These are phyloP conservation scores for Grallaria varia DNA, from an alignment of 2,113 vertebrate genomes.

Conservation along the genomic window DNA sequence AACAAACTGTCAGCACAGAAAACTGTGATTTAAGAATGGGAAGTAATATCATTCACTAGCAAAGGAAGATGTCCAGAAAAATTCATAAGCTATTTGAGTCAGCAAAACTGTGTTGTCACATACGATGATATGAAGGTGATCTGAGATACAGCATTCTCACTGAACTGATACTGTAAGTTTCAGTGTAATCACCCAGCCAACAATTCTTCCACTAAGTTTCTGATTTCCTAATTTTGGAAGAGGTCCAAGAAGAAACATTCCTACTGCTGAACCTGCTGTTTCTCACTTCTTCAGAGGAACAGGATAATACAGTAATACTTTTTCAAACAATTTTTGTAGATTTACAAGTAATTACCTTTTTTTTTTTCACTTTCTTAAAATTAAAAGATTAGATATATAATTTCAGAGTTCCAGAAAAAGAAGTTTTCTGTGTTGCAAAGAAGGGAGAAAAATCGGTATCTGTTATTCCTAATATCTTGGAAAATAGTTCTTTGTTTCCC, in stretches of 20 bases:
- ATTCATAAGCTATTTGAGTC: not conserved
- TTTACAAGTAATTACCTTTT: not conserved
- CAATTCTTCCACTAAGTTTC: not conserved
- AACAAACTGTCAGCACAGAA: not conserved
- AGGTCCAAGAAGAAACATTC: not conserved
- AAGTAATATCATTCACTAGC: not conserved
- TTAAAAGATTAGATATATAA: not conserved
- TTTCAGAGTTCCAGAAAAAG: not conserved
- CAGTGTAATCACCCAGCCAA: not conserved
- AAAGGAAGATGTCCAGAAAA: not conserved
- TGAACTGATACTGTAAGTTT: fast-evolving
- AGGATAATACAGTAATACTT: not conserved
- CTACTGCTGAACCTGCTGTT: not conserved
- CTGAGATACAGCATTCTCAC: not conserved
- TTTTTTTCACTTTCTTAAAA: not conserved
- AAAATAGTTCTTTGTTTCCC: not conserved
- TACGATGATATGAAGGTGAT: not conserved
- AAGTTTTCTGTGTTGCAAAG: not conserved
- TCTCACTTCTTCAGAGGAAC: not conserved
- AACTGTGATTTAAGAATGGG: not conserved
- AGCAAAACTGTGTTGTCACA: not conserved
- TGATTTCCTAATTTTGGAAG: not conserved
- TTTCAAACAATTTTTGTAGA: not conserved
- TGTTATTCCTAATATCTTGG: not conserved
- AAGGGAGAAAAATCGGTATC: not conserved